A percentile compares a stretch with the other conserved stretches of the same genome.
Evolutionary conservation across 2,797 vertebrate species (phyloP).

Genomic region (Phrynocephalus vlangalii): DNA sequence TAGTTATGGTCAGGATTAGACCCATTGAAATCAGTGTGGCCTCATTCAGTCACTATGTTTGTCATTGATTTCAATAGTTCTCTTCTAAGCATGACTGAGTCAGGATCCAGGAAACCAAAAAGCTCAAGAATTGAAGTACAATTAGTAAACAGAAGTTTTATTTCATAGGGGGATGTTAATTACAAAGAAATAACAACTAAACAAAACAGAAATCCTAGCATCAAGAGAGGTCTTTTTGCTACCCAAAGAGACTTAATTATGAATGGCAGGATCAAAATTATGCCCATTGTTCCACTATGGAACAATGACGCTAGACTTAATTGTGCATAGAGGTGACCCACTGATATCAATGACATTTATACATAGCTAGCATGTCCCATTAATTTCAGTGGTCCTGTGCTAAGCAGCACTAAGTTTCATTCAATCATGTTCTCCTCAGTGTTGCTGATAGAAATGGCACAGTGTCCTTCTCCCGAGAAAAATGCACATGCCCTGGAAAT

Average conservation of each 20-base stretch:
- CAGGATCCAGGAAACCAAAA: neutral
- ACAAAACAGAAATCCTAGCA: neutral
- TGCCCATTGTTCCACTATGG: neutral
- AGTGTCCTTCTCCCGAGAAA: neutral
- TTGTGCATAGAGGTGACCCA: neutral
- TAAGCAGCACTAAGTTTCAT: neutral
- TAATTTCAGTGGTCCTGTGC: neutral
- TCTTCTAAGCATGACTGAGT: neutral
- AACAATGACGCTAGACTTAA: neutral
- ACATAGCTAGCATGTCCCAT: neutral
- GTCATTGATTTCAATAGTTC: neutral
- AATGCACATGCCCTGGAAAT: neutral
- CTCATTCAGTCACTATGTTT: neutral
- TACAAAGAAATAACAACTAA: neutral
- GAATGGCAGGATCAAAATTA: neutral
- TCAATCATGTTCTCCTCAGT: neutral
- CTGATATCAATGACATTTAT: neutral
- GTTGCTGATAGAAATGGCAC: neutral
- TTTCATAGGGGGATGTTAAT: neutral
- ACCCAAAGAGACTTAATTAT: no score
- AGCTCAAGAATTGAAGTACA: neutral
- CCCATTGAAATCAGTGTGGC: neutral
- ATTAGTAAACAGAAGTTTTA: neutral
- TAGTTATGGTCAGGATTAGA: neutral
- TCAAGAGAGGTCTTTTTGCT: neutral